Evolutionary conservation across 64 coral and sea anemone species (phyloP).

Genomic region (Hydrozoanthus tunicans): DNA sequence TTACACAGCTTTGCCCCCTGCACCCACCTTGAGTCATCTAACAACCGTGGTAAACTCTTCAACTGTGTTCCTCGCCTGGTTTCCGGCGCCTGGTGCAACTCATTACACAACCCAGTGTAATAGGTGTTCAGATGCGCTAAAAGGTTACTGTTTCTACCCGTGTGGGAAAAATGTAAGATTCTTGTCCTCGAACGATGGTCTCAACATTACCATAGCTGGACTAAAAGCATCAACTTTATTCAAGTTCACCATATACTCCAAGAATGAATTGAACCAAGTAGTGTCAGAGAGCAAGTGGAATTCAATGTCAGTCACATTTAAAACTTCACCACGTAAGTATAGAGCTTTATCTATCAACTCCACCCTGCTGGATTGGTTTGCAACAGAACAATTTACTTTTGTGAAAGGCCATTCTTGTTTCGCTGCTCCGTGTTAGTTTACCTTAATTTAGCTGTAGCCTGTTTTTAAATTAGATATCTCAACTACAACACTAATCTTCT

Average conservation of each 20-base stretch:
- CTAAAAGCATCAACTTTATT: slow-evolving; percentile 2
- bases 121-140: neutral
- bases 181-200: neutral
- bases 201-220: neutral
- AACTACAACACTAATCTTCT: too few relatives aligned
- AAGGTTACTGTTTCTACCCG: neutral
- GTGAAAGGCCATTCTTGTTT: too few relatives aligned
- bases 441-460: too few relatives aligned
- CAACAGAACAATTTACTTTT: too few relatives aligned
- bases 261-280: slow-evolving; percentile 19
- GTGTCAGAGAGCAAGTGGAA: slow-evolving; percentile 25
- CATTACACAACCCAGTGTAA: neutral
- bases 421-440: too few relatives aligned
- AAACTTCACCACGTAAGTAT: slow-evolving; percentile 10
- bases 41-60: neutral
- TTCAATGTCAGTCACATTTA: neutral
- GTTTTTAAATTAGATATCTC: too few relatives aligned
- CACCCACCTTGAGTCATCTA: neutral
- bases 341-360: neutral
- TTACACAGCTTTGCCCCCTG: slow-evolving; percentile 19
- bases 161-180: slow-evolving; percentile 16
- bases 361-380: too few relatives aligned
- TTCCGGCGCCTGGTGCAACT: neutral
- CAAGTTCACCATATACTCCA: slow-evolving; percentile 12
- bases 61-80: neutral